A percentile compares a stretch with the other conserved stretches of the same genome.
Conservation (phyloP, 2,797 vertebrate species). For the Hippoglossus hippoglossus region DNA sequence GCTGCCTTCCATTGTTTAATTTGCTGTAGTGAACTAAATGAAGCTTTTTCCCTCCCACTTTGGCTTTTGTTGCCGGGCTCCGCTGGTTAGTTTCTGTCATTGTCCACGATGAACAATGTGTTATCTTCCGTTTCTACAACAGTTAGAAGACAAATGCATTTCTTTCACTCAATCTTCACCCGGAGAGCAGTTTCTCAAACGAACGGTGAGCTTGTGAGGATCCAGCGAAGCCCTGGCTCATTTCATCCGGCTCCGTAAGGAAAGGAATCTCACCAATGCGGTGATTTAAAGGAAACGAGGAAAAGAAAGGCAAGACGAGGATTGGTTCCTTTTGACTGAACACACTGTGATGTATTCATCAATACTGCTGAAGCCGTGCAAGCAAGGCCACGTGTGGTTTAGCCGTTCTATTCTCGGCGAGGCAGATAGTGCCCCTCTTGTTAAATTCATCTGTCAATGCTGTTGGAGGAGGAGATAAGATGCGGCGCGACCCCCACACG, state of each 20-base stretch:
- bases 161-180: too few relatives aligned
- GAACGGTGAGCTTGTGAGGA: slow-evolving; percentile 10
- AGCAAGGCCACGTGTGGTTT: slow-evolving; percentile 55
- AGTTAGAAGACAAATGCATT: too few relatives aligned
- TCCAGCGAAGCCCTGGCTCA: slow-evolving; percentile 35
- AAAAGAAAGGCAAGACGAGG: slow-evolving; percentile 5
- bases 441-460: slow-evolving; percentile 74
- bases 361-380: slow-evolving; percentile 68
- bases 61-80: too few relatives aligned
- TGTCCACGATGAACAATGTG: too few relatives aligned
- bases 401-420: slow-evolving; percentile 55
- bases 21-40: too few relatives aligned
- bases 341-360: slow-evolving; percentile 69
- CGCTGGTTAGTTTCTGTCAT: too few relatives aligned
- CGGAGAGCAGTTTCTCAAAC: background rate
- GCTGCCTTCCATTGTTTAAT: background rate
- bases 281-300: slow-evolving; percentile 26
- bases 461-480: slow-evolving; percentile 69
- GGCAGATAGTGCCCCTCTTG: slow-evolving; percentile 60
- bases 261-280: slow-evolving; percentile 34
- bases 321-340: slow-evolving; percentile 63
- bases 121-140: background rate
- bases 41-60: too few relatives aligned
- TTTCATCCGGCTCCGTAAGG: slow-evolving; percentile 12
- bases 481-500: slow-evolving; percentile 48